Conservation (phyloP, 1,140 invertebrate genomes). For the Diorhabda sublineata region DNA sequence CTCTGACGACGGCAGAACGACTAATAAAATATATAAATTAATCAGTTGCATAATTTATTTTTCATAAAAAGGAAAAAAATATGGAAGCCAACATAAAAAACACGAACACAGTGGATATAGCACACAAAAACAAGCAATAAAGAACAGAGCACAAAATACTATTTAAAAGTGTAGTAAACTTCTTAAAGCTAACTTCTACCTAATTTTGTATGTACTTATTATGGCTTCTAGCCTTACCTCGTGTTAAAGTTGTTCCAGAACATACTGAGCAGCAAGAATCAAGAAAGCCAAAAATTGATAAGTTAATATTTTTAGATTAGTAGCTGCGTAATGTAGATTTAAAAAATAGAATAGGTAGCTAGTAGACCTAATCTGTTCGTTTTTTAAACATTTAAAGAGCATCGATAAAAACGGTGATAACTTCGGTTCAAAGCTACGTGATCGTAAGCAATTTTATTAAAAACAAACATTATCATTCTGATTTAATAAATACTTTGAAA, state of each 20-base stretch:
- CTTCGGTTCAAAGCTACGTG: too few species aligned
- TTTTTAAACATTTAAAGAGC: too few species aligned
- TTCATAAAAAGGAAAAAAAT: constrained; percentile 22
- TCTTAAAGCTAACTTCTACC: constrained; percentile 5
- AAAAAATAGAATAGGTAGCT: too few species aligned
- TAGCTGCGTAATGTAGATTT: too few species aligned
- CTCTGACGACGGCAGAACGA: constrained; percentile 92
- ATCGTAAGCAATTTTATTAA: too few species aligned
- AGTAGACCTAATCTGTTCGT: too few species aligned
- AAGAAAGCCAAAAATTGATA: constrained; percentile 38
- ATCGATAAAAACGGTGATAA: too few species aligned
- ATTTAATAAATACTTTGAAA: too few species aligned
- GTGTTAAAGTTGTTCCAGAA: constrained; percentile 98
- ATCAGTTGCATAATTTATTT: neutral
- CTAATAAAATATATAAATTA: constrained; percentile 54
- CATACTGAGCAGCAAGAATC: constrained; percentile 79
- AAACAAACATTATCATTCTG: too few species aligned
- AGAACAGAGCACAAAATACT: constrained; percentile 6
- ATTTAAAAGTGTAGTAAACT: neutral
- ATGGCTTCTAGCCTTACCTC: constrained; percentile 71
- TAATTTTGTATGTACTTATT: constrained; percentile 17
- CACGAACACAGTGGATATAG: constrained; percentile 41
- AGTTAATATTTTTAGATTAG: neutral
- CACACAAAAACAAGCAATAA: constrained; percentile 20
- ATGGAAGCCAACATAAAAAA: constrained; percentile 30